Conservation (phyloP, 2,113 vertebrate genomes). For the Melanocharis versteri region DNA sequence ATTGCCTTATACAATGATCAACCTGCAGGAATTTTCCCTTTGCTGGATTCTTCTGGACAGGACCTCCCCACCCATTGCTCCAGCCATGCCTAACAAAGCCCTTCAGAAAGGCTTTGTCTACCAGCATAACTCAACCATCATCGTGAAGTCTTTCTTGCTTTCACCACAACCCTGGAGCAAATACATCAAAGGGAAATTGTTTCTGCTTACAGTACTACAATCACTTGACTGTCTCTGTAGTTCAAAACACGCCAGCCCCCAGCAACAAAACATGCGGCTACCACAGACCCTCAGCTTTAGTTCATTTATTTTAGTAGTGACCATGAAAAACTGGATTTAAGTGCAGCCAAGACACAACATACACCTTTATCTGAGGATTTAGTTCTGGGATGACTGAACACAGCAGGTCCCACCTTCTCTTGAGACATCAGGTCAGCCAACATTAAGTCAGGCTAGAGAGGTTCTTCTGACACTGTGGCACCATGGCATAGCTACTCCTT, state of each 20-base stretch:
- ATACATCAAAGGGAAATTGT: rapidly evolving
- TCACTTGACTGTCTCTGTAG: background rate
- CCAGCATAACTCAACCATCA: background rate
- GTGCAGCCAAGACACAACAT: too few species aligned
- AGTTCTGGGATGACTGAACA: too few species aligned
- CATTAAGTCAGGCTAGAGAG: background rate
- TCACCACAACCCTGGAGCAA: background rate
- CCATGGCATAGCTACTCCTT: background rate
- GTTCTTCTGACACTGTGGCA: background rate
- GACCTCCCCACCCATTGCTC: background rate
- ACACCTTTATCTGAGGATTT: too few species aligned
- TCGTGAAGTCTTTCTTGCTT: background rate
- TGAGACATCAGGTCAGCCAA: background rate
- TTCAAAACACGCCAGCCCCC: background rate
- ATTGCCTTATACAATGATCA: background rate
- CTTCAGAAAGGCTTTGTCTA: background rate
- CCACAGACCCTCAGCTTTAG: background rate
- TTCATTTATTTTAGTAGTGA: too few species aligned
- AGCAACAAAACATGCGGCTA: background rate
- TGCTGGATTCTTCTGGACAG: background rate
- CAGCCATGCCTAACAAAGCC: background rate
- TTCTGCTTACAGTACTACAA: background rate
- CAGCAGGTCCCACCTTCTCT: too few species aligned
- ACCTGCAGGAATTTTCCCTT: background rate
- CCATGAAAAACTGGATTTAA: too few species aligned